phyloP scores from a whole-genome alignment of 2,888 invertebrate genomes.

The Actias luna region DNA sequence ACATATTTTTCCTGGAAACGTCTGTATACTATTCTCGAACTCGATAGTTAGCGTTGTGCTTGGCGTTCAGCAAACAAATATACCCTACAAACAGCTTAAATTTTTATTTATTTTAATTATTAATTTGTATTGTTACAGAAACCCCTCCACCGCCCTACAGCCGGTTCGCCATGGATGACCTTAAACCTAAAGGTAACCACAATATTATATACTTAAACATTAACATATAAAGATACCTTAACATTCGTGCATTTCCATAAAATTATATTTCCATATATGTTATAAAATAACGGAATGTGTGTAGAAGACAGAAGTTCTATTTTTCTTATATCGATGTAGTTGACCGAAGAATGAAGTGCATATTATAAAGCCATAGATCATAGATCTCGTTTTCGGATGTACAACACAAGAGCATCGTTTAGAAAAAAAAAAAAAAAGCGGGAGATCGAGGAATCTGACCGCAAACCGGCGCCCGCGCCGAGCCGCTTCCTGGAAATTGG shows the following conservation, averaged over 20 bases:
- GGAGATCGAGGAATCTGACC: conserved; percentile 77
- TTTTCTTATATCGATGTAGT: no score
- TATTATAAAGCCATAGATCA: conserved; percentile 27
- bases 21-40: no score
- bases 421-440: conserved; percentile 59
- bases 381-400: conserved; percentile 21
- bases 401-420: conserved; percentile 18
- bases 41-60: no score
- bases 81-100: no score
- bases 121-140: conserved; percentile 81
- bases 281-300: no score
- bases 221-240: no score
- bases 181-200: conserved; percentile 88
- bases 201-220: background rate
- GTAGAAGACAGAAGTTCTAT: no score
- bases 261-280: no score
- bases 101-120: conserved; percentile 22
- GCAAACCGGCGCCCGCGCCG: conserved; percentile 72
- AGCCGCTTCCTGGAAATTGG: conserved; percentile 77
- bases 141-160: conserved; percentile 92
- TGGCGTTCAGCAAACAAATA: no score
- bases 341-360: conserved; percentile 1
- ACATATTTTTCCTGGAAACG: no score
- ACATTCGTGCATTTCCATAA: no score
- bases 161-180: conserved; percentile 87